Percentiles rank a stretch among this genome's conserved stretches.
These are phyloP conservation scores for Athalia rosae DNA, from an alignment of 2,888 invertebrate species.

Conservation along the genomic window DNA sequence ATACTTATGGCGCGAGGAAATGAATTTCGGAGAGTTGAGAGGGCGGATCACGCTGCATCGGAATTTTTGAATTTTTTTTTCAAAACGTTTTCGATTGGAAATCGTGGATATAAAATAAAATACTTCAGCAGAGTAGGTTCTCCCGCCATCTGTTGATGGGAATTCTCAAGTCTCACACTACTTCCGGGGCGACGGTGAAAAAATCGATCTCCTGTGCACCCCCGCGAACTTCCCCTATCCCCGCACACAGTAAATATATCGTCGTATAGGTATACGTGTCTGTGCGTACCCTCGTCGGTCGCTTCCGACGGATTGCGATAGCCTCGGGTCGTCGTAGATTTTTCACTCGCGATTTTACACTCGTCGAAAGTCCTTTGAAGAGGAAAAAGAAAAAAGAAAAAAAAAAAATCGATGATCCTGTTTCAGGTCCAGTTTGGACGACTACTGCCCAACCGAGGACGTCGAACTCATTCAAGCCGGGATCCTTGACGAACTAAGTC, in stretches of 20 bases:
- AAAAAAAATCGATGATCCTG: conserved; percentile 6
- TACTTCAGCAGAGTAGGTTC: background rate
- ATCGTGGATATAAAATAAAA: background rate
- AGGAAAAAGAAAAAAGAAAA: background rate
- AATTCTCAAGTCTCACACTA: conserved; percentile 23
- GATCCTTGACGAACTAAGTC: conserved; percentile 78
- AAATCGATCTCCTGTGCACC: conserved; percentile 46
- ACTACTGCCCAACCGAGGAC: conserved; percentile 90
- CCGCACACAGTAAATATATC: no score
- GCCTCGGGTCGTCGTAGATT: background rate
- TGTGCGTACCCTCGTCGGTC: no score
- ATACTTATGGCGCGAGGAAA: background rate
- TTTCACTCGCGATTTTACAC: background rate
- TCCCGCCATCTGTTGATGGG: conserved; percentile 35
- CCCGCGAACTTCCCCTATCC: conserved; percentile 28
- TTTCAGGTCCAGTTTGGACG: conserved; percentile 86
- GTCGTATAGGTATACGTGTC: no score
- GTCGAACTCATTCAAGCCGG: conserved; percentile 86
- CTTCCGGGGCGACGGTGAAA: conserved; percentile 29
- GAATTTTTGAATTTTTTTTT: background rate
- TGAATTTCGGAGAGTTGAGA: background rate
- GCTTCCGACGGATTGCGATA: no score
- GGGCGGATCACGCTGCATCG: background rate
- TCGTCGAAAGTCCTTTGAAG: background rate
- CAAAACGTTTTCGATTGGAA: conserved; percentile 1